Conservation (phyloP, 2,888 invertebrate genomes). For the Homarus gammarus region DNA sequence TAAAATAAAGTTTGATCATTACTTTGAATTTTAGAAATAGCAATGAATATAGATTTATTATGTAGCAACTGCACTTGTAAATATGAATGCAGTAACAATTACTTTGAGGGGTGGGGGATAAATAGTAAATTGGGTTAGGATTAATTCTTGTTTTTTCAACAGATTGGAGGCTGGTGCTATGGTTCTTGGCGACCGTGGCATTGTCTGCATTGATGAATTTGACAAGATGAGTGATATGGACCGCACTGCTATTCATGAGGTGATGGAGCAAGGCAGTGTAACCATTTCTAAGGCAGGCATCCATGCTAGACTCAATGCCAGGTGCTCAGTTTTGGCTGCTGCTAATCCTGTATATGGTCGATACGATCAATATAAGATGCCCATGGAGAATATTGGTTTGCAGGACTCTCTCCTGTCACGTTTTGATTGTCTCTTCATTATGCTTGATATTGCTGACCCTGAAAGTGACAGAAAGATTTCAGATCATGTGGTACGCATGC, state of each 20-base stretch:
- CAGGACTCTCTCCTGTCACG: constrained; percentile 98
- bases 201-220: constrained; percentile 98
- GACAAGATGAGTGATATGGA: constrained; percentile 99
- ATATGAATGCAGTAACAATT: too few relatives aligned
- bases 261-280: constrained; percentile 85
- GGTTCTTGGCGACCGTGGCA: constrained; percentile 99
- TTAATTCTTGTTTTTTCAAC: constrained; percentile 29
- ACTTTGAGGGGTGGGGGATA: neutral
- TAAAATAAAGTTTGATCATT: neutral
- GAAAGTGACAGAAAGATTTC: constrained; percentile 95
- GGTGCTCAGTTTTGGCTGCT: constrained; percentile 98
- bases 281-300: constrained; percentile 99
- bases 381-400: constrained; percentile 99
- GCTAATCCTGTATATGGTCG: constrained; percentile 99
- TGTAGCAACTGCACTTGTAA: too few relatives aligned
- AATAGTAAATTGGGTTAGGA: neutral
- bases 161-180: constrained; percentile 98
- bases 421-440: constrained; percentile 98
- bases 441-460: constrained; percentile 94
- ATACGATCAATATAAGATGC: constrained; percentile 99
- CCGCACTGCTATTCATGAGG: constrained; percentile 98
- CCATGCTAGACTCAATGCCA: constrained; percentile 97
- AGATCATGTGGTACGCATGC: constrained; percentile 98
- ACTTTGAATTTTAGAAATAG: neutral
- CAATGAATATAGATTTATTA: too few relatives aligned